Evolutionary conservation across 1,140 invertebrate genomes (phyloP).

Genomic region (Trinorchestia longiramus): DNA sequence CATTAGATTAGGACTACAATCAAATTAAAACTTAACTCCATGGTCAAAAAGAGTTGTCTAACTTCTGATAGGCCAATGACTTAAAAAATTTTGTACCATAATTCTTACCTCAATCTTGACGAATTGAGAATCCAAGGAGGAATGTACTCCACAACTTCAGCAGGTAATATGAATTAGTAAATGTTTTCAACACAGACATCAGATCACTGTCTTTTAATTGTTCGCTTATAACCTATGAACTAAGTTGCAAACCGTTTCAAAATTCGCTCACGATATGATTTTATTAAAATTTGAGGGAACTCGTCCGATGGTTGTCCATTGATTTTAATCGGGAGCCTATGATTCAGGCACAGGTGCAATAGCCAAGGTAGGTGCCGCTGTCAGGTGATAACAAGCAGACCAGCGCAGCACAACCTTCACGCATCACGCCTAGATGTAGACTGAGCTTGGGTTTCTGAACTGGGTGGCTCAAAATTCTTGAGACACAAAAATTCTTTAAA

Average conservation of each 20-base stretch:
- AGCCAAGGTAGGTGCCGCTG: neutral
- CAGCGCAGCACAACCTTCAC: neutral
- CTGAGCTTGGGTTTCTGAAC: neutral
- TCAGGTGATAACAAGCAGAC: neutral
- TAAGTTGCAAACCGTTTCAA: neutral
- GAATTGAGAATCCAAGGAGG: neutral
- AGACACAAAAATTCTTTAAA: neutral
- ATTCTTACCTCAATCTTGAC: neutral
- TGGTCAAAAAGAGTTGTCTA: too few relatives aligned
- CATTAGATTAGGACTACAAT: too few relatives aligned
- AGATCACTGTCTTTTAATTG: neutral
- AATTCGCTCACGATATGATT: neutral
- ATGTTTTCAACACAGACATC: neutral
- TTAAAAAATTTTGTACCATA: neutral
- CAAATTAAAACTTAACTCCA: too few relatives aligned
- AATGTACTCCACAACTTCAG: neutral
- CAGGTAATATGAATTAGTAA: neutral
- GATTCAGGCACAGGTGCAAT: neutral
- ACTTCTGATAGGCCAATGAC: neutral
- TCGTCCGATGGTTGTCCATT: neutral
- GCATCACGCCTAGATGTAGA: neutral
- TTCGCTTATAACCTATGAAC: neutral
- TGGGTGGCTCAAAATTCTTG: neutral
- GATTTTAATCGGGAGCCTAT: neutral
- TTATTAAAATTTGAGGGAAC: neutral